phyloP scores from a whole-genome alignment of 2,888 invertebrate species.

The Agrotis puta region DNA sequence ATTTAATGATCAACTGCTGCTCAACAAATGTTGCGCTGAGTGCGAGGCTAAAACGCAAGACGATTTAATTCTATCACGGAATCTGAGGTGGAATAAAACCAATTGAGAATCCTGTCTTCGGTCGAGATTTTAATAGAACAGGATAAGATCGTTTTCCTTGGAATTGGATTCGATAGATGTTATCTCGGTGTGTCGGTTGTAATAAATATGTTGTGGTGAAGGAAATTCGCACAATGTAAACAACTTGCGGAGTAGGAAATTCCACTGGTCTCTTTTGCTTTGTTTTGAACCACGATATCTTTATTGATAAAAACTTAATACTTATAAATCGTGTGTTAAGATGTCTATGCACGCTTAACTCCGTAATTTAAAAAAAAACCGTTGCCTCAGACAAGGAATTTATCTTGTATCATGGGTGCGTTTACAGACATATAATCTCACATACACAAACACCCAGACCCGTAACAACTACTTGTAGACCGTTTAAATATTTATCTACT shows the following conservation, averaged over 20 bases:
- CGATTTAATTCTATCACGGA: constrained; percentile 37
- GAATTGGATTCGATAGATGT: constrained; percentile 36
- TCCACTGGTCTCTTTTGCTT: neutral
- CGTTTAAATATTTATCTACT: too few species aligned
- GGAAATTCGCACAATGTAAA: neutral
- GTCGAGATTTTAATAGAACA: constrained; percentile 45
- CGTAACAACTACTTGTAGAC: too few species aligned
- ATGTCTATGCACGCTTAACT: too few species aligned
- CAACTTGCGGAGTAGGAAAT: neutral
- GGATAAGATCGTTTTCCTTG: constrained; percentile 13
- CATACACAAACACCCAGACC: too few species aligned
- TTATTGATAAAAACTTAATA: neutral
- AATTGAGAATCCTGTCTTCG: constrained; percentile 38
- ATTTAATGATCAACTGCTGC: too few species aligned
- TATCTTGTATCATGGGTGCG: too few species aligned
- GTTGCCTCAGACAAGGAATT: too few species aligned
- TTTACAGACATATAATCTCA: too few species aligned
- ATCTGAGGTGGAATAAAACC: constrained; percentile 32
- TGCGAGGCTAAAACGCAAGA: neutral
- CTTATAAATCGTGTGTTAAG: too few species aligned
- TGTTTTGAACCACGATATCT: neutral
- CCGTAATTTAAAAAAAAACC: too few species aligned
- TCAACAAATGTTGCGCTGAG: too few species aligned
- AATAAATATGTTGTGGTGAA: constrained; percentile 11
- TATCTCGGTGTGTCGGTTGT: constrained; percentile 20